Evolutionary conservation across 2,888 invertebrate species (phyloP).

Genomic region (Ectemnius continuus): DNA sequence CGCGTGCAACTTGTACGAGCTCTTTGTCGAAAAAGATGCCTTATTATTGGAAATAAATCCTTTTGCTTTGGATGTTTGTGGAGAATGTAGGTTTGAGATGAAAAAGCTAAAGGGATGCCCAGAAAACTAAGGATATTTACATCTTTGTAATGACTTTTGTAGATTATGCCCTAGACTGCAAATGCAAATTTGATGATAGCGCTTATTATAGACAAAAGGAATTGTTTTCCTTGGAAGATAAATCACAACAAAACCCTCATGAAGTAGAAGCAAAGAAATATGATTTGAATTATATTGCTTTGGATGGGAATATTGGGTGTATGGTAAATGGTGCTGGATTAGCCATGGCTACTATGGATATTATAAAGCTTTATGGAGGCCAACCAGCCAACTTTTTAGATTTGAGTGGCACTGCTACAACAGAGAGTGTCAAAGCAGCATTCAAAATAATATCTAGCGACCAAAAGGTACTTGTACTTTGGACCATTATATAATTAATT

Average conservation of each 20-base stretch:
- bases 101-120: background rate
- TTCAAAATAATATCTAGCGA: constrained; percentile 82
- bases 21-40: constrained; percentile 80
- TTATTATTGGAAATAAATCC: constrained; percentile 82
- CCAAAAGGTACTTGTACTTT: constrained; percentile 74
- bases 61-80: constrained; percentile 79
- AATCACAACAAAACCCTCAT: constrained; percentile 80
- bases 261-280: constrained; percentile 80
- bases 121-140: background rate
- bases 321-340: constrained; percentile 82
- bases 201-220: constrained; percentile 80
- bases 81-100: constrained; percentile 47
- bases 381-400: constrained; percentile 82
- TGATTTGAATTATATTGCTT: constrained; percentile 81
- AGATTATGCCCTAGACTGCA: constrained; percentile 82
- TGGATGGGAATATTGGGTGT: constrained; percentile 82
- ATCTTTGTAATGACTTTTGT: background rate
- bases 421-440: constrained; percentile 80
- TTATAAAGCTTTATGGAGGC: constrained; percentile 82
- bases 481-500: background rate
- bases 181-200: constrained; percentile 82
- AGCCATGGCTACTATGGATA: constrained; percentile 84
- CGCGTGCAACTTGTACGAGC: constrained; percentile 77
- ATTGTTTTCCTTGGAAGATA: constrained; percentile 79
- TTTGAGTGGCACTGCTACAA: constrained; percentile 81